phyloP scores from a whole-genome alignment of 2,888 invertebrate genomes.

The Scaptomyza tumidula region DNA sequence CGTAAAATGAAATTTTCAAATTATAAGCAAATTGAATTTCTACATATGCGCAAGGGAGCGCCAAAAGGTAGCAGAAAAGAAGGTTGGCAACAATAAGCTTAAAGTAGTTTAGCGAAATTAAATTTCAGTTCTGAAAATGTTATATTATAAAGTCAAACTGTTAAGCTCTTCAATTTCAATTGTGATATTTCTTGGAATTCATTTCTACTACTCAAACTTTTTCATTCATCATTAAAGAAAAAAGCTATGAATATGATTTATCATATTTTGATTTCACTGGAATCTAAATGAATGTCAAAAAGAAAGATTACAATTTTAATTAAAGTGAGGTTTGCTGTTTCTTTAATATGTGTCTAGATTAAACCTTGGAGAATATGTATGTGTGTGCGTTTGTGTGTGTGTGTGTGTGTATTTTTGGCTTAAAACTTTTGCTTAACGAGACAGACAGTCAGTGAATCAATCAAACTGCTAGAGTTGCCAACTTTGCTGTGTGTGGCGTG shows the following conservation, averaged over 20 bases:
- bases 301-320: constrained; percentile 1
- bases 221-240: neutral
- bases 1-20: constrained; percentile 75
- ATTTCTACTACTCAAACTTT: neutral
- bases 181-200: neutral
- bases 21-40: constrained; percentile 78
- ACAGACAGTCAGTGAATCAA: constrained; percentile 33
- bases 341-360: neutral
- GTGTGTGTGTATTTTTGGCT: neutral
- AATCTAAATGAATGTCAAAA: neutral
- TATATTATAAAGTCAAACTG: too few relatives aligned
- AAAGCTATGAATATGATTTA: too few relatives aligned
- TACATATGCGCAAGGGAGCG: constrained; percentile 30
- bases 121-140: too few relatives aligned
- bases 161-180: neutral
- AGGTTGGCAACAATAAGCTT: neutral
- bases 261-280: neutral
- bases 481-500: neutral
- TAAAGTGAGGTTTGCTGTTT: neutral
- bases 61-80: constrained; percentile 3
- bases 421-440: constrained; percentile 1
- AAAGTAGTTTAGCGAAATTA: too few relatives aligned
- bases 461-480: constrained; percentile 27
- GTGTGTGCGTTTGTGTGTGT: too few relatives aligned
- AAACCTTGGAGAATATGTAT: neutral